phyloP scores from a whole-genome alignment of 2,113 vertebrate genomes.

The Varanus komodoensis region DNA sequence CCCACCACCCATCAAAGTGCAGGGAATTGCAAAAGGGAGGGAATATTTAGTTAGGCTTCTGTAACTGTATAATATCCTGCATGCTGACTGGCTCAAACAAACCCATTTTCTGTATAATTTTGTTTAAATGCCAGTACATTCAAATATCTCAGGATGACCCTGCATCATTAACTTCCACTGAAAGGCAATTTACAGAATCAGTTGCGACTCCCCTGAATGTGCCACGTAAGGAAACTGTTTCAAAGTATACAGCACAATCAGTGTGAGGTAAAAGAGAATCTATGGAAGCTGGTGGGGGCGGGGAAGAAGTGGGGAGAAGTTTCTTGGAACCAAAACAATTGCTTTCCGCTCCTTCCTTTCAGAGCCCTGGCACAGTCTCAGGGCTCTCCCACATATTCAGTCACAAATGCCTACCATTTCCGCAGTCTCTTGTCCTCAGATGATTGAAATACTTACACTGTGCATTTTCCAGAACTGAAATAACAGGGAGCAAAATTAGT shows the following conservation, averaged over 20 bases:
- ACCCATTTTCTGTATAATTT: background rate
- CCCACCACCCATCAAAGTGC: constrained; percentile 2
- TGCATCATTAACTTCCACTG: constrained; percentile 27
- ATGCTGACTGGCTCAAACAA: constrained; percentile 20
- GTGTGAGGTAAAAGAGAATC: background rate
- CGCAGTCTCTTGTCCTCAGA: background rate
- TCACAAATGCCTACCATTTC: background rate
- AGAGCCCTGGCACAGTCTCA: no score
- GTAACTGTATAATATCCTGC: background rate
- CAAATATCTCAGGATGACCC: constrained; percentile 35
- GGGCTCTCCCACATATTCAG: background rate
- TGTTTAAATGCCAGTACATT: constrained; percentile 28
- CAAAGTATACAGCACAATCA: background rate
- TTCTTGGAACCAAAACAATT: background rate
- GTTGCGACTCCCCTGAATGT: constrained; percentile 15
- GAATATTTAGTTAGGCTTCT: constrained; percentile 32
- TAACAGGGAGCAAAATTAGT: background rate
- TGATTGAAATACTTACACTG: background rate
- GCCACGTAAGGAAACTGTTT: constrained; percentile 21
- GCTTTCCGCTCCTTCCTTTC: background rate
- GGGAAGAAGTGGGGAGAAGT: no score
- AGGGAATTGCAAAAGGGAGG: constrained; percentile 1
- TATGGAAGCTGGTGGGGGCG: background rate
- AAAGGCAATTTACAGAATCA: constrained; percentile 41
- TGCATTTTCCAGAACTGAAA: background rate